Evolutionary conservation across 2,113 vertebrate genomes (phyloP).

Genomic region (Anolis sagrei): DNA sequence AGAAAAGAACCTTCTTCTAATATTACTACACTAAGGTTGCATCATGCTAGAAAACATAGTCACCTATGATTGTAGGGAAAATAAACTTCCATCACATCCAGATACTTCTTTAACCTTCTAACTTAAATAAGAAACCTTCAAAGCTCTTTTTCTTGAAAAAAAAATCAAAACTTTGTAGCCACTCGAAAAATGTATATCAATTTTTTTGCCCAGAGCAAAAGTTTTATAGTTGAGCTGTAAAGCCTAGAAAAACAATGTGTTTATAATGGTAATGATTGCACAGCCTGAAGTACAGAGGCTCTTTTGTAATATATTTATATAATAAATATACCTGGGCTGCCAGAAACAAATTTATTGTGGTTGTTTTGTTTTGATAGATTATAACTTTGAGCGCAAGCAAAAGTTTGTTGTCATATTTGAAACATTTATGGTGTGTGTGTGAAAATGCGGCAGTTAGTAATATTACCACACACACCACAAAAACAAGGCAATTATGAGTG

Average conservation of each 20-base stretch:
- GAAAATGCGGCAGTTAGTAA: conserved; percentile 1
- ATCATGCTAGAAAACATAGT: background rate
- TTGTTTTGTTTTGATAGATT: conserved; percentile 15
- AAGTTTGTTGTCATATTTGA: background rate
- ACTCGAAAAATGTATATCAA: background rate
- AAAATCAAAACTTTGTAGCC: background rate
- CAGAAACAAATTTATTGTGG: conserved; percentile 19
- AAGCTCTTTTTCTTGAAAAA: background rate
- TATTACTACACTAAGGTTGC: background rate
- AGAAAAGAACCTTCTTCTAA: background rate
- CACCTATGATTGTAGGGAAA: background rate
- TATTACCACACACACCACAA: background rate
- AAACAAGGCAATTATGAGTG: conserved; percentile 3
- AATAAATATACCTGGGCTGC: conserved; percentile 22
- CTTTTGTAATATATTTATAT: background rate
- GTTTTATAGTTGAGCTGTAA: conserved; percentile 29
- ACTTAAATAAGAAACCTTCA: conserved; percentile 3
- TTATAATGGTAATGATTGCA: conserved; percentile 29
- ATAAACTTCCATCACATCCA: background rate
- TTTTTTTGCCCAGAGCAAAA: background rate
- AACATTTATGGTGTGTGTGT: background rate
- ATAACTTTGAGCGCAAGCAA: background rate
- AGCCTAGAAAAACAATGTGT: conserved; percentile 28
- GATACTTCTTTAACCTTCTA: background rate
- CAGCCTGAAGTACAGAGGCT: background rate